Evolutionary conservation across 2,797 vertebrate species (phyloP), one percentile per base, ranked within the genome.

Genomic region (Cuculus canorus): DNA sequence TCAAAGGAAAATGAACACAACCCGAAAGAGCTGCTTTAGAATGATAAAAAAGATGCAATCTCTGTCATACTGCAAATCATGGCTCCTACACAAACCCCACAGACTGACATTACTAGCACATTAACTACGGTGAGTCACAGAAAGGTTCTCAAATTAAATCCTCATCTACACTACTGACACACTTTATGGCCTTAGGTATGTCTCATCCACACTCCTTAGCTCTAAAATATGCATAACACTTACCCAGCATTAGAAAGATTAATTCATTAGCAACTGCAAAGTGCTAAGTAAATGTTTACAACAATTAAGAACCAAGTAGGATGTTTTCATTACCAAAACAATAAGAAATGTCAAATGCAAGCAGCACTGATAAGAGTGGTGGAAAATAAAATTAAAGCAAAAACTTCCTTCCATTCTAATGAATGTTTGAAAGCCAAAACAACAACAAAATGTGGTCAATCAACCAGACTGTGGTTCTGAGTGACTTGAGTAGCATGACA

Each of bases 91-190:
- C 68, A 88, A 78, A 94, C 86, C 78, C 68, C 86, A 28, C 90
- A 95, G 88, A 68, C 80, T 86, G 85, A 94, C 90, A 95, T 70
- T 64, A 69, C 76, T 76, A 88, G 73, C 82, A 90, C 60, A 81
- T 92, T 94, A 93, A 73, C 70, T 92, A 39, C 50, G 73, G 52
- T 93, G 93, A 95, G 77, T 94, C 92, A 94, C 80, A 84, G 73
- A 86, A 82, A 82, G 22, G 52, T 82, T 93, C 87, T 94, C 70
- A 92, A 82, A 88, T 96, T 96, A 96, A 95, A 86, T 91, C 43
- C 85, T 95, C 65, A 19, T 90, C 92, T 84, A 70, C 82, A 66
- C 66, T 92, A 66, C 85, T 88, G 90, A 70, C 85, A 95, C 45
- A 32, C 32, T 93, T 88, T 53, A 91, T 69, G 66, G 79, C 82